A percentile compares a stretch with the other conserved stretches of the same genome.
Evolutionary conservation across 2,113 vertebrate species (phyloP).

Genomic region (Cricetomys ansorgei): DNA sequence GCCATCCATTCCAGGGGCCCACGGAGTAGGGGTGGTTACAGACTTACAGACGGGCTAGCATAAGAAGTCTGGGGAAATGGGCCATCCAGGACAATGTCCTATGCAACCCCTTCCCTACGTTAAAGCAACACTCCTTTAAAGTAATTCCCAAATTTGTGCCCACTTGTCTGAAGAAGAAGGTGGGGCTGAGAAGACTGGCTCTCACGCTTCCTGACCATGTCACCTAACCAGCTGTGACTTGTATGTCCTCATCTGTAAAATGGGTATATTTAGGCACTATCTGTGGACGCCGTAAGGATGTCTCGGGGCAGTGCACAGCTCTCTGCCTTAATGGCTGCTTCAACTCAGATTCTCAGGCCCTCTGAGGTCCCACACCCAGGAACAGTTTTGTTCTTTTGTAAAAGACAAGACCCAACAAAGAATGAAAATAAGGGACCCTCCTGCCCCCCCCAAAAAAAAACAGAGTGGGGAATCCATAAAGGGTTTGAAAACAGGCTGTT

Average conservation of each 20-base stretch:
- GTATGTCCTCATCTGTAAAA: background rate
- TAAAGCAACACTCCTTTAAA: fast-evolving
- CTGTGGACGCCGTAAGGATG: background rate
- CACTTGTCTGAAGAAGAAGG: background rate
- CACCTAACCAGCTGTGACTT: background rate
- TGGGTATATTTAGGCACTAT: background rate
- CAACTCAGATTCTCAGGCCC: background rate
- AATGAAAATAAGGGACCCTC: fast-evolving
- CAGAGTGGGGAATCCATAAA: fast-evolving
- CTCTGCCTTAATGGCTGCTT: fast-evolving
- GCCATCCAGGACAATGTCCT: background rate
- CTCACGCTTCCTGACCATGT: fast-evolving
- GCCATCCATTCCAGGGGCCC: background rate
- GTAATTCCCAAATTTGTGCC: fast-evolving
- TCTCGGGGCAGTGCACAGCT: background rate
- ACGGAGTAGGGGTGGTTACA: fast-evolving
- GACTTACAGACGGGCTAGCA: fast-evolving
- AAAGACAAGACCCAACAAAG: fast-evolving
- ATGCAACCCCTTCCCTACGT: background rate
- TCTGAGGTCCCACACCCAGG: no score
- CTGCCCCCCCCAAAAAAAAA: background rate
- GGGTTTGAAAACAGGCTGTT: fast-evolving
- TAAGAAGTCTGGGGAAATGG: background rate
- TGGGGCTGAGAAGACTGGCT: background rate
- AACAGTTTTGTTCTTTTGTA: background rate